phyloP scores from a whole-genome alignment of 2,888 invertebrate species.

The Orthonevra nobilis region DNA sequence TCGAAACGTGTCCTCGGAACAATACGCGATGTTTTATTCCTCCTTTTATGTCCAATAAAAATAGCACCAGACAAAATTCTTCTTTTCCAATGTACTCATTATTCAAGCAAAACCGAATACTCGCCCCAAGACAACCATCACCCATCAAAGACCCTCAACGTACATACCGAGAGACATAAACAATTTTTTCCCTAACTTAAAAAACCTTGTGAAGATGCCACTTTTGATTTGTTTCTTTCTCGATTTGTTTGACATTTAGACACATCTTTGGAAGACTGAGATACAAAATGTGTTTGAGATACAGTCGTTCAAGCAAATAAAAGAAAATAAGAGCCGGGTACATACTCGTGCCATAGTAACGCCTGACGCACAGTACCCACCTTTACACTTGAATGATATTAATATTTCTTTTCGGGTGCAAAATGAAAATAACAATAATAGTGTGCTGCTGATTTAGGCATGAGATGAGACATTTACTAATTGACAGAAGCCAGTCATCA shows the following conservation, averaged over 20 bases:
- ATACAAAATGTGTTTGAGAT: too few species aligned
- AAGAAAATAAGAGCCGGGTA: too few species aligned
- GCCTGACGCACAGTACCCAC: too few species aligned
- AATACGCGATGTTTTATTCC: too few species aligned
- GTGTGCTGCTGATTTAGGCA: slow-evolving; percentile 7
- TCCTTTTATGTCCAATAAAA: too few species aligned
- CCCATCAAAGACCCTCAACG: slow-evolving; percentile 2
- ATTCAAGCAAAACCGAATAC: too few species aligned
- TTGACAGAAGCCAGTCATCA: slow-evolving; percentile 41
- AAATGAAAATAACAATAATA: slow-evolving; percentile 1
- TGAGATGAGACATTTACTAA: slow-evolving; percentile 20
- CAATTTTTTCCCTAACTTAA: background rate
- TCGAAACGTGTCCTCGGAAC: too few species aligned
- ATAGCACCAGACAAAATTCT: background rate
- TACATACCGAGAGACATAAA: background rate
- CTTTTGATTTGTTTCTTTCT: slow-evolving; percentile 1
- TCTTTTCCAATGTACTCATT: too few species aligned
- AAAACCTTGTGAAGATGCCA: slow-evolving; percentile 4
- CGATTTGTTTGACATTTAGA: background rate
- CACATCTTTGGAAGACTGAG: background rate
- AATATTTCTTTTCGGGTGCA: background rate
- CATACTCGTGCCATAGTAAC: too few species aligned
- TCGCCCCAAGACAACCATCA: background rate
- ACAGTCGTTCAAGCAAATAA: too few species aligned
- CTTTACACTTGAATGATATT: too few species aligned